A percentile compares a stretch with the other conserved stretches of the same genome.
Conservation (phyloP, 2,113 vertebrate genomes). For the Aepyceros melampus region DNA sequence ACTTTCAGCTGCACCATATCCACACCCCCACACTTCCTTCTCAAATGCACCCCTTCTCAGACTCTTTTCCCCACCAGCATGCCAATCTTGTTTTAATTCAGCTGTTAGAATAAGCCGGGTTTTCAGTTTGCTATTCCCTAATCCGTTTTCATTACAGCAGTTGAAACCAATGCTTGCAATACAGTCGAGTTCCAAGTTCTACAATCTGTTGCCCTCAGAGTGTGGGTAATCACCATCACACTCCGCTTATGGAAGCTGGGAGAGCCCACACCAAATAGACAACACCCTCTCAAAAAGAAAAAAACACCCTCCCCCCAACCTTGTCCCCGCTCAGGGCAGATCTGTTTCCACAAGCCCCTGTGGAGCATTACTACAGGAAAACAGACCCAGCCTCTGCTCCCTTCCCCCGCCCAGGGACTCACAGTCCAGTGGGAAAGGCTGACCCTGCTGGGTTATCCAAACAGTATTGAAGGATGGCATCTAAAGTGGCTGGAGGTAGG, state of each 20-base stretch:
- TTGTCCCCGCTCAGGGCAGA: background rate
- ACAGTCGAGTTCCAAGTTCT: slow-evolving; percentile 44
- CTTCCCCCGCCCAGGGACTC: background rate
- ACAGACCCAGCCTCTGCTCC: background rate
- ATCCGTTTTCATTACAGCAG: slow-evolving; percentile 57
- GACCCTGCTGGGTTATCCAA: background rate
- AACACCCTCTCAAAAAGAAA: background rate
- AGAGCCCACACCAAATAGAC: background rate
- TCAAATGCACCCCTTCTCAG: background rate
- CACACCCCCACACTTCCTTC: background rate
- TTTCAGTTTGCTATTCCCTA: slow-evolving; percentile 65
- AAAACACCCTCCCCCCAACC: background rate
- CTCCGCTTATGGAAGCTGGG: background rate
- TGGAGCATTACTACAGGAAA: background rate
- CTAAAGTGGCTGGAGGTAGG: background rate
- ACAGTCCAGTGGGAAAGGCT: background rate
- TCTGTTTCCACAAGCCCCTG: background rate
- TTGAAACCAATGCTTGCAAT: slow-evolving; percentile 63
- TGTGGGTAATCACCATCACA: background rate
- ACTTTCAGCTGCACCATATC: background rate
- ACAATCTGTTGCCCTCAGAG: background rate
- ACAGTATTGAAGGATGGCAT: background rate
- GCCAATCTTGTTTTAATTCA: slow-evolving; percentile 67
- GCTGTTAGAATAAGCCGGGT: slow-evolving; percentile 63
- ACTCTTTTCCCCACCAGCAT: background rate